Percentiles rank a stretch among this genome's conserved stretches.
phyloP scores from a whole-genome alignment of 1,140 invertebrate species.

The Aricia agestis region DNA sequence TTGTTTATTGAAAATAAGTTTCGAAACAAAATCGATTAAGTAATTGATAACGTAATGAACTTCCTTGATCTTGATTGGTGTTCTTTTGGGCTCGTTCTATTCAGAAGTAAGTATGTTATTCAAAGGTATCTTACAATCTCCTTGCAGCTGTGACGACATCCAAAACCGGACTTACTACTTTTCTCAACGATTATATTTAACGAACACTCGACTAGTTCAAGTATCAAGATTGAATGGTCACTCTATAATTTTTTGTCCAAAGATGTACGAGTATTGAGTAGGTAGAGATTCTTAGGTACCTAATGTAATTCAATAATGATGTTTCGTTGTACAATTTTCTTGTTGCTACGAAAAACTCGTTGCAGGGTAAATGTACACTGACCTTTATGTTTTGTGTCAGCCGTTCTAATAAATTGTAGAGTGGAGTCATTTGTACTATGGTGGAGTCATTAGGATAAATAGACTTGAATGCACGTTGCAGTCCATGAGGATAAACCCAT shows the following conservation, averaged over 20 bases:
- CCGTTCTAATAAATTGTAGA: background rate
- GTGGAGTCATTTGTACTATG: background rate
- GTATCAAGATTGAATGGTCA: background rate
- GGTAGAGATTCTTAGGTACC: background rate
- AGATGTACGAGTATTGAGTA: background rate
- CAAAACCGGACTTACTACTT: conserved; percentile 7
- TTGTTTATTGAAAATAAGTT: background rate
- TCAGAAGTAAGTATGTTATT: background rate
- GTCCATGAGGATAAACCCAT: background rate
- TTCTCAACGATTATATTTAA: background rate
- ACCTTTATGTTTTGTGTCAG: background rate
- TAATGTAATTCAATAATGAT: background rate
- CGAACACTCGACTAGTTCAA: conserved; percentile 7
- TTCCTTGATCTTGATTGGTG: background rate
- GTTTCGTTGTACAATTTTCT: background rate
- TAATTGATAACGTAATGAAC: background rate
- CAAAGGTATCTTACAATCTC: background rate
- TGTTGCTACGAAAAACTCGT: background rate
- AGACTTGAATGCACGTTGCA: background rate
- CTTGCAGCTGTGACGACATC: background rate
- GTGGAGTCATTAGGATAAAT: background rate
- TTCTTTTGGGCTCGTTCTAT: background rate
- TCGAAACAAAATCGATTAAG: background rate
- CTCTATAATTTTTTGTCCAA: background rate
- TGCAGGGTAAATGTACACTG: background rate